Conservation (phyloP, 2,888 invertebrate genomes). For the Imbricaverruca yamaguchii region DNA sequence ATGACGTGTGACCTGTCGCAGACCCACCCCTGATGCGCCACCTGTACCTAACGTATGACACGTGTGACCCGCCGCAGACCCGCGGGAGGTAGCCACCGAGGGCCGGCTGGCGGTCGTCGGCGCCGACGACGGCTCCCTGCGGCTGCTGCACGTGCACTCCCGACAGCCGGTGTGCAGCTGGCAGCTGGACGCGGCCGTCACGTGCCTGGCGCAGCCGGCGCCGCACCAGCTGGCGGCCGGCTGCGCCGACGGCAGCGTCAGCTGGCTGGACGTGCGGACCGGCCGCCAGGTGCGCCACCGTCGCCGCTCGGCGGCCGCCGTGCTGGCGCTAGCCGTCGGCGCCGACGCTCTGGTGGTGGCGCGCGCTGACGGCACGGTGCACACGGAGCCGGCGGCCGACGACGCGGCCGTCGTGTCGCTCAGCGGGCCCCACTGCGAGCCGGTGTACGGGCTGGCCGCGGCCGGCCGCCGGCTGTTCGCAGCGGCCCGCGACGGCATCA, state of each 20-base stretch:
- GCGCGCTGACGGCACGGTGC: constrained; percentile 49
- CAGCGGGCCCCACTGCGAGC: constrained; percentile 64
- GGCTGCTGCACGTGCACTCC: not conserved
- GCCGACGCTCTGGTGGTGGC: constrained; percentile 49
- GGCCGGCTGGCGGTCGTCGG: constrained; percentile 55
- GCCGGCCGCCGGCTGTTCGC: constrained; percentile 54
- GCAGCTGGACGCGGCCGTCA: constrained; percentile 10
- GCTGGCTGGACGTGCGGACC: constrained; percentile 51
- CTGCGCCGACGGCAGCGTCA: constrained; percentile 53
- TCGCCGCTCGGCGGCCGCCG: constrained; percentile 23
- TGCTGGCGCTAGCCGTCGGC: constrained; percentile 25
- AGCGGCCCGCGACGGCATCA: constrained; percentile 54
- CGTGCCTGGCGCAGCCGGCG: not conserved
- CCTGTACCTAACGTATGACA: too few species aligned
- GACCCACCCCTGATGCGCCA: too few species aligned
- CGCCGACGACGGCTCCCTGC: not conserved
- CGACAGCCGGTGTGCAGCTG: not conserved
- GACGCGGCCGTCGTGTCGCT: constrained; percentile 48
- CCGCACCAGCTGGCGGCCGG: not conserved
- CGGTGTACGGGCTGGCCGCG: constrained; percentile 54
- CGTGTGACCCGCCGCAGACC: constrained; percentile 37
- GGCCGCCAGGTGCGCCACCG: constrained; percentile 44
- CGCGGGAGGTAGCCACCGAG: constrained; percentile 52
- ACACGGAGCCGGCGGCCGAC: constrained; percentile 48
- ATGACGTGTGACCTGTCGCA: too few species aligned